phyloP scores from a whole-genome alignment of 92 coral and sea anemone genomes.

The Bergia sp. region DNA sequence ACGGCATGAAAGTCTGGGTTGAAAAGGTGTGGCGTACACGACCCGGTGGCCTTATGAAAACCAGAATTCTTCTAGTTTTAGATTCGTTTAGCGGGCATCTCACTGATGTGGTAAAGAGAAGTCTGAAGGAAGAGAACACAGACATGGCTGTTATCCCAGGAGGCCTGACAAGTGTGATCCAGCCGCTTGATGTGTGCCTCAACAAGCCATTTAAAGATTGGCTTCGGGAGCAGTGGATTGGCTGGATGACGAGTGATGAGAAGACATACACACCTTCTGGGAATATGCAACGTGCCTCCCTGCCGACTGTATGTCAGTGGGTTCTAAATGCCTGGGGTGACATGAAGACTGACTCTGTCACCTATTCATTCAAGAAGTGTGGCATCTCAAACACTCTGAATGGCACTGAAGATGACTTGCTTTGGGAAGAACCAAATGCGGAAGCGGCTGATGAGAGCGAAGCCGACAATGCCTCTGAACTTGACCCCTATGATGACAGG shows the following conservation, averaged over 20 bases:
- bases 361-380: too few relatives aligned
- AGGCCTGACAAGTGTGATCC: slow-evolving; percentile 61
- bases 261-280: slow-evolving; percentile 38
- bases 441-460: not conserved
- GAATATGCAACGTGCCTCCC: slow-evolving; percentile 30
- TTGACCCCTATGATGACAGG: slow-evolving; percentile 10
- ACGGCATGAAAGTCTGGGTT: slow-evolving; percentile 38
- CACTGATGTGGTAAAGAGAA: slow-evolving; percentile 39
- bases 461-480: too few relatives aligned
- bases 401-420: slow-evolving; percentile 32
- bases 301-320: slow-evolving; percentile 45
- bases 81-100: slow-evolving; percentile 49
- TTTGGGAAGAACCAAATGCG: slow-evolving; percentile 40
- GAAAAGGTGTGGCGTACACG: slow-evolving; percentile 37
- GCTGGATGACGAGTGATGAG: slow-evolving; percentile 54
- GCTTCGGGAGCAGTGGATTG: slow-evolving; percentile 35
- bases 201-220: slow-evolving; percentile 60
- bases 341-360: slow-evolving; percentile 24
- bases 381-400: slow-evolving; percentile 33
- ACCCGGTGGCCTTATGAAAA: slow-evolving; percentile 25
- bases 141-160: slow-evolving; percentile 59
- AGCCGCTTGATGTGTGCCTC: slow-evolving; percentile 63
- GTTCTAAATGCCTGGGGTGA: slow-evolving; percentile 31
- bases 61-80: slow-evolving; percentile 42
- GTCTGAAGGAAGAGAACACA: slow-evolving; percentile 37